These are phyloP conservation scores for Adela reaumurella DNA, from an alignment of 2,888 invertebrate genomes.

Conservation along the genomic window DNA sequence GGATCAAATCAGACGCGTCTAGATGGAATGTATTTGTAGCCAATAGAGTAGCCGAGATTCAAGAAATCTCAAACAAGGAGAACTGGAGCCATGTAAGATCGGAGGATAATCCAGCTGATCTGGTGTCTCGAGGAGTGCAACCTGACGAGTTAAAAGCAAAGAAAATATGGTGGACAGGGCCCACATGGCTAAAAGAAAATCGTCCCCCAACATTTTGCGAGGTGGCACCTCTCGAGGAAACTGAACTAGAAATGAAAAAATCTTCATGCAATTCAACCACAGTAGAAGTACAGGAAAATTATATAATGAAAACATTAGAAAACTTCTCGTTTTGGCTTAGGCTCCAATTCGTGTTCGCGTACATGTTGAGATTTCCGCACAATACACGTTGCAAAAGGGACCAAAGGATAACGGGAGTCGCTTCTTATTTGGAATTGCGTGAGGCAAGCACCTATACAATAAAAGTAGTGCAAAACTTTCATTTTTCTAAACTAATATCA, in stretches of 20 bases:
- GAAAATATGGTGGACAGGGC: background rate
- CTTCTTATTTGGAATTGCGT: too few relatives aligned
- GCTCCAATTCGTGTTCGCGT: too few relatives aligned
- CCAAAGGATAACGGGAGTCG: too few relatives aligned
- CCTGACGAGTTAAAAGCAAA: background rate
- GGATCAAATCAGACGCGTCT: background rate
- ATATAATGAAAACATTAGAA: too few relatives aligned
- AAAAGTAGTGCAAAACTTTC: background rate
- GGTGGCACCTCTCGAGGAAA: too few relatives aligned
- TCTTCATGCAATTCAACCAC: too few relatives aligned
- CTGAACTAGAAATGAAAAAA: too few relatives aligned
- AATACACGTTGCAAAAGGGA: too few relatives aligned
- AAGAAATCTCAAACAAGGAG: background rate
- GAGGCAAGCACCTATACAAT: background rate
- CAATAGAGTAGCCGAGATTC: background rate
- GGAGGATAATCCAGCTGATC: background rate
- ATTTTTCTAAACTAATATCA: background rate
- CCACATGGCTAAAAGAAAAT: background rate
- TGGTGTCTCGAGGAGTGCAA: background rate
- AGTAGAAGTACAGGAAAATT: too few relatives aligned
- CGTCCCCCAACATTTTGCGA: too few relatives aligned
- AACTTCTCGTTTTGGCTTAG: too few relatives aligned
- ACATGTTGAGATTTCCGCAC: too few relatives aligned
- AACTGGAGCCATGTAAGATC: background rate
- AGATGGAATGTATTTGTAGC: background rate